Base-by-base conservation (phyloP, 1,140 invertebrate species). In the Sipha flava region DNA sequence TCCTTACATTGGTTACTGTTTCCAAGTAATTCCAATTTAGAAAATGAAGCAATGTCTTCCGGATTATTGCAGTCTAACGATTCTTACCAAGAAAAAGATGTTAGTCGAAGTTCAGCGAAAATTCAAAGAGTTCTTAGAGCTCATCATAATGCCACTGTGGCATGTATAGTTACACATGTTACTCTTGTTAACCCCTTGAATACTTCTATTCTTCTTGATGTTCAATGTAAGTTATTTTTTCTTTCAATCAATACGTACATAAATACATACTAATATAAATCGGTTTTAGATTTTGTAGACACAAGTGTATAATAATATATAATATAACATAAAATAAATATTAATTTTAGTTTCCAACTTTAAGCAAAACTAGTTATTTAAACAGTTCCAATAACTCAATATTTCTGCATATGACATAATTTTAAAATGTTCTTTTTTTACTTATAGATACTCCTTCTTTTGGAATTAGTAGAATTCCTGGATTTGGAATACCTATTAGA, bases 371-470 rank as follows among this genome's bases (percentile, higher is more conserved):
- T n/a, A n/a, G n/a, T n/a, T n/a, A n/a, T n/a, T n/a, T n/a, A n/a
- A n/a, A n/a, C n/a, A n/a, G n/a, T n/a, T n/a, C n/a, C n/a, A n/a
- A n/a, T n/a, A n/a, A n/a, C n/a, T n/a, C n/a, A 68, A n/a, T 21
- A 26, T 31, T 62, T 62, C 18, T 18, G n/a, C 6, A 14, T 12
- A 21, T 5, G 21, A 16, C 2, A 40, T 3, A 54, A 10, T 79
- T 45, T 57, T 79, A 6, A 62, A 62, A n/a, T 23, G 18, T 7
- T 43, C n/a, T 62, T 43, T 18, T 62, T 6, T n/a, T 64, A 26
- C 7, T 87, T 89, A 47, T 88, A 96, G 94, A 96, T 86, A 92
- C 92, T 47, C 94, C 94, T 66, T 94, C 94, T 68, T 96, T 96
- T 85, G 92, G 92, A 82, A 95, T 96, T 84, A 94, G 92, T 57